phyloP scores from a whole-genome alignment of 2,797 vertebrate genomes.

The Xenopus petersii region DNA sequence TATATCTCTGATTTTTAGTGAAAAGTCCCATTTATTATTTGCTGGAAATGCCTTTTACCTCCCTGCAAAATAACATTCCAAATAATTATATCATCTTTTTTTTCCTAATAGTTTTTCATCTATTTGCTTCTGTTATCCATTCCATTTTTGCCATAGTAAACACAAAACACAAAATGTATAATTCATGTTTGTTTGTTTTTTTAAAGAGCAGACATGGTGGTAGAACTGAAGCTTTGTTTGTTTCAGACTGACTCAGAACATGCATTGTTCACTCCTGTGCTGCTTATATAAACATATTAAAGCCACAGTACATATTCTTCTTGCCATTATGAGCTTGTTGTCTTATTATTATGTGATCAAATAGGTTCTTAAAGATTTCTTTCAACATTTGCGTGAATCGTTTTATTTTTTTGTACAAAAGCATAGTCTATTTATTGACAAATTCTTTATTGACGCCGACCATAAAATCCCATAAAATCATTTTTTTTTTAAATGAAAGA shows the following conservation, averaged over 20 bases:
- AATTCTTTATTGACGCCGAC: background rate
- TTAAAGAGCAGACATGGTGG: no score
- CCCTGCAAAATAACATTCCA: no score
- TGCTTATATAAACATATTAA: background rate
- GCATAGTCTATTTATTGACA: background rate
- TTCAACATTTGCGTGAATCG: background rate
- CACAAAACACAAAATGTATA: no score
- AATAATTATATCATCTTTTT: no score
- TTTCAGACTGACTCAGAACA: background rate
- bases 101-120: no score
- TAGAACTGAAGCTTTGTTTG: background rate
- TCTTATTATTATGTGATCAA: background rate
- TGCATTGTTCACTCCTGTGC: background rate
- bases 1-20: background rate
- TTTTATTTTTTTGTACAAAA: slow-evolving; percentile 1
- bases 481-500: background rate
- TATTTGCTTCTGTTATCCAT: no score
- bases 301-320: no score
- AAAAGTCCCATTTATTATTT: no score
- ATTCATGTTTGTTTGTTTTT: no score
- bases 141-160: no score
- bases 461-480: background rate
- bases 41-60: no score
- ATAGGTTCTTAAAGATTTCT: background rate
- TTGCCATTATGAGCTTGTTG: background rate